Conservation (phyloP, 92 coral and sea anemone species). For the Heteractis magnifica region DNA sequence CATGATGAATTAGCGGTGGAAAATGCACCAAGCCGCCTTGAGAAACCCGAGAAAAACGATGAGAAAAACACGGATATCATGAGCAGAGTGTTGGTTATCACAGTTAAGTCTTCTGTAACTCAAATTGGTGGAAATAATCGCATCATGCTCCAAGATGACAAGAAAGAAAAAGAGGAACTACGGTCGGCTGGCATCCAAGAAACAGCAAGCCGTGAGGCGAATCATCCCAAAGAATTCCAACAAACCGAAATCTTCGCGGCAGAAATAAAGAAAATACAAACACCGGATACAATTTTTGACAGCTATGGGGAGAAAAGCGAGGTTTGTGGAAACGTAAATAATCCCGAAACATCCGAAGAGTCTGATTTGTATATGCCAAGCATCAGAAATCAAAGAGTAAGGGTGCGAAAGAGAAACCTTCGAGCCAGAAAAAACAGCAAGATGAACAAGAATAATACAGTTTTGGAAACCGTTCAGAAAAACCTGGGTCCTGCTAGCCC, state of each 20-base stretch:
- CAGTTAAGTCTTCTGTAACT: background rate
- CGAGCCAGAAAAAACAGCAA: background rate
- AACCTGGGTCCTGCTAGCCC: slow-evolving; percentile 6
- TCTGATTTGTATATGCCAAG: background rate
- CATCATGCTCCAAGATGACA: background rate
- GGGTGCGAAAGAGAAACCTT: background rate
- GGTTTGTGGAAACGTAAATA: too few species aligned
- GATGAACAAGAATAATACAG: too few species aligned
- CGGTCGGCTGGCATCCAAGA: too few species aligned
- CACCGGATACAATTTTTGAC: too few species aligned
- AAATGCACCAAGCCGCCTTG: background rate
- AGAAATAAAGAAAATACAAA: background rate
- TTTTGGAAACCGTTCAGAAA: background rate
- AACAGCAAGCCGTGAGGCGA: background rate
- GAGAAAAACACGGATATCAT: background rate
- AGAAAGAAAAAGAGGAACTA: background rate
- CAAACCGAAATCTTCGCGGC: background rate
- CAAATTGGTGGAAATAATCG: slow-evolving; percentile 15
- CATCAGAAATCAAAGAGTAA: background rate
- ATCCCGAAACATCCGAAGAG: background rate
- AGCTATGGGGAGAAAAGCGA: too few species aligned
- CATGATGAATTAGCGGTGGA: background rate
- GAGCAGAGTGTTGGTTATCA: background rate
- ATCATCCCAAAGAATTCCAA: too few species aligned
- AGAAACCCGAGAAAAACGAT: background rate